These are phyloP conservation scores for Eriosoma lanigerum DNA, from an alignment of 1,140 invertebrate genomes.

Conservation along the genomic window DNA sequence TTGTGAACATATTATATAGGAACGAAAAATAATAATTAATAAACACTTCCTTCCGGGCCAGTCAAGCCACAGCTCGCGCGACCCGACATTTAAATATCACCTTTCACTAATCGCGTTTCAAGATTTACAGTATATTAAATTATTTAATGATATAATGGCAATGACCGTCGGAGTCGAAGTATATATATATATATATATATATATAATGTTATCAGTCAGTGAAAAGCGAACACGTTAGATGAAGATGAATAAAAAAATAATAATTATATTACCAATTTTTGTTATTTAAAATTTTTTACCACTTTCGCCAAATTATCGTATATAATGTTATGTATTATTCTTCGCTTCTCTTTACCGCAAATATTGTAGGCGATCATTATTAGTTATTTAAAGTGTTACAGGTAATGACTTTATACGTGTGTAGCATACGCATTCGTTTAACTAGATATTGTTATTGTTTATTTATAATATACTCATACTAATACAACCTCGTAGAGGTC, in stretches of 20 bases:
- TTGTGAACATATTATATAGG: background rate
- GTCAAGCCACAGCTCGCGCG: background rate
- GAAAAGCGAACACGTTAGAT: no score
- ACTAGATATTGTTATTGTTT: no score
- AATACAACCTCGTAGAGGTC: background rate
- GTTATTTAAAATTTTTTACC: background rate
- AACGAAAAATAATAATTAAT: background rate
- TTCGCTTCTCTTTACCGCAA: background rate
- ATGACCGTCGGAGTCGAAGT: background rate
- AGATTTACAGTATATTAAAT: background rate
- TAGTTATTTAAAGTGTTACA: background rate
- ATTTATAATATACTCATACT: background rate
- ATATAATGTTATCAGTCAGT: background rate
- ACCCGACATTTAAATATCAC: constrained; percentile 34
- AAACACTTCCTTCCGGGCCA: constrained; percentile 37
- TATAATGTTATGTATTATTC: no score
- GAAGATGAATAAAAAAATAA: background rate
- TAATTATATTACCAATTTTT: constrained; percentile 21
- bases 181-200: background rate
- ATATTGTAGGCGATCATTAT: background rate
- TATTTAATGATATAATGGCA: background rate
- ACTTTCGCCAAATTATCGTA: background rate
- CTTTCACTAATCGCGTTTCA: constrained; percentile 42
- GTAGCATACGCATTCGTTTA: no score
- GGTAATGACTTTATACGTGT: no score